Evolutionary conservation across 2,797 vertebrate species (phyloP).

Genomic region (Martes flavigula): DNA sequence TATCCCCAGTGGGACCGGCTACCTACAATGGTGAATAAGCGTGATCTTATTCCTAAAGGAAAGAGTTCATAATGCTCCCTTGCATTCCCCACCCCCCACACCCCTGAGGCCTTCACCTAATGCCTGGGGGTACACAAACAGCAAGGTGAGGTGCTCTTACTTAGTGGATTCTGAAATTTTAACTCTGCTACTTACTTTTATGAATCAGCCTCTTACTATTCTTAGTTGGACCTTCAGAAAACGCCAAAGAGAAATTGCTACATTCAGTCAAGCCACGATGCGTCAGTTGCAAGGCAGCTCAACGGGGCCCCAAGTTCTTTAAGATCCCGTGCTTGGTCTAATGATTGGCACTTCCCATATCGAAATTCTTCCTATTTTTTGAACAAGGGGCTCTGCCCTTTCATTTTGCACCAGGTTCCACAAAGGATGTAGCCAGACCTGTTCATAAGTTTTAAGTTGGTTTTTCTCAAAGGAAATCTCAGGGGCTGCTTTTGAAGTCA

Average conservation of each 20-base stretch:
- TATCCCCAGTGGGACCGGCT: neutral
- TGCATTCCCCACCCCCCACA: rapidly evolving
- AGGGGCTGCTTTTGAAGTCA: neutral
- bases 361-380: neutral
- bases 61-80: neutral
- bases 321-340: no score
- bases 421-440: neutral
- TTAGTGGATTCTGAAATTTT: neutral
- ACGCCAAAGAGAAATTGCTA: neutral
- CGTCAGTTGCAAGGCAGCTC: neutral
- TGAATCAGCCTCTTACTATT: neutral
- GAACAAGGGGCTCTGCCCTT: neutral
- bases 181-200: neutral
- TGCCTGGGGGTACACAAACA: neutral
- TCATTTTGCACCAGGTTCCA: neutral
- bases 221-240: neutral
- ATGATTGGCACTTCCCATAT: neutral
- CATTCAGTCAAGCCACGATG: neutral
- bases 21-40: neutral
- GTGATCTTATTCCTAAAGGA: neutral
- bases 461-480: neutral
- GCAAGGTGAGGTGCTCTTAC: neutral
- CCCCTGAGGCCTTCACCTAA: neutral
- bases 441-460: neutral
- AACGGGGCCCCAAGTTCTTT: rapidly evolving